phyloP scores from a whole-genome alignment of 2,113 vertebrate species.

The Melanocharis versteri region DNA sequence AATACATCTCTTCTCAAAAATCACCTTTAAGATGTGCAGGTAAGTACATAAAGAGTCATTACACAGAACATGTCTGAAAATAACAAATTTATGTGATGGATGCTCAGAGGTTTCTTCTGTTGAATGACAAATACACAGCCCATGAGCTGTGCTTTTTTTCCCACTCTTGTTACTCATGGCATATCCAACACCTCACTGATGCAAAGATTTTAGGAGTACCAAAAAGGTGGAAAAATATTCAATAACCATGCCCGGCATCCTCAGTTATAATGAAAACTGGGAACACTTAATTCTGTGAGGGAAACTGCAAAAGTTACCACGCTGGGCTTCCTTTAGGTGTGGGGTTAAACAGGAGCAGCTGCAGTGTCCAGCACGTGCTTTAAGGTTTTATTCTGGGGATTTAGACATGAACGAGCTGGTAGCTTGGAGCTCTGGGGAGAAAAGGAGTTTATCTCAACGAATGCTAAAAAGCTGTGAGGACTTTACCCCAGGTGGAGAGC shows the following conservation, averaged over 20 bases:
- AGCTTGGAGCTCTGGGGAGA: background rate
- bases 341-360: background rate
- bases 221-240: background rate
- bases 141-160: background rate
- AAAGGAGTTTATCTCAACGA: background rate
- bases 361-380: background rate
- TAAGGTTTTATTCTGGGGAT: background rate
- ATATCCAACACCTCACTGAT: background rate
- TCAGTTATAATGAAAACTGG: background rate
- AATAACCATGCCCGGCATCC: background rate
- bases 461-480: background rate
- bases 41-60: background rate
- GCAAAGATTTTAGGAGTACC: background rate
- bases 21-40: background rate
- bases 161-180: background rate
- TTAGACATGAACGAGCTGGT: background rate
- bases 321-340: background rate
- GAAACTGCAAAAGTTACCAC: background rate
- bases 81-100: accelerated
- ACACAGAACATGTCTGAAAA: background rate
- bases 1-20: background rate
- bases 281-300: background rate
- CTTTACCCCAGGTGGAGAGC: background rate
- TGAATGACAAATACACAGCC: background rate
- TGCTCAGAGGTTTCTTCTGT: background rate